Conservation (phyloP, 2,888 invertebrate genomes). For the Leptinotarsa peninsularis region DNA sequence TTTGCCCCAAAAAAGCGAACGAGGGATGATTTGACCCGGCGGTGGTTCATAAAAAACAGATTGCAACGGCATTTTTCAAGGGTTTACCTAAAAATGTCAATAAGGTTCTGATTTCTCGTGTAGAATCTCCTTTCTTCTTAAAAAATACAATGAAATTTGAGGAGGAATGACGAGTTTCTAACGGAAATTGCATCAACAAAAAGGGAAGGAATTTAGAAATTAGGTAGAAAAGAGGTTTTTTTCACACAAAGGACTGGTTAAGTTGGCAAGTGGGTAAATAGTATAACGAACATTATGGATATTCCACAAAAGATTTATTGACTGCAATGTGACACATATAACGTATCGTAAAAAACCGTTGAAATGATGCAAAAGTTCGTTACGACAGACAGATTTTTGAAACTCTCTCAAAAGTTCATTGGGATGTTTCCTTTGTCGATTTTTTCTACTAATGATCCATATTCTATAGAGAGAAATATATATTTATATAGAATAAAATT, state of each 20-base stretch:
- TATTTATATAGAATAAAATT: too few species aligned
- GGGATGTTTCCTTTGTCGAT: too few species aligned
- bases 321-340: background rate
- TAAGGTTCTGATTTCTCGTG: conserved; percentile 40
- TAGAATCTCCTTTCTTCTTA: conserved; percentile 29
- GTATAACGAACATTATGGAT: conserved; percentile 12
- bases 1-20: conserved; percentile 56
- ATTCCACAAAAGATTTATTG: background rate
- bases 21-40: conserved; percentile 18
- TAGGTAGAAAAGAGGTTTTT: conserved; percentile 16
- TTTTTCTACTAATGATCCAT: too few species aligned
- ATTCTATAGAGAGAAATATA: too few species aligned
- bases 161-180: conserved; percentile 36
- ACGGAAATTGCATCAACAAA: conserved; percentile 30
- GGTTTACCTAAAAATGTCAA: conserved; percentile 52
- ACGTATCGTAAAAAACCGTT: conserved; percentile 3
- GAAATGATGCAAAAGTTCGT: background rate
- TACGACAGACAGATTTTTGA: background rate
- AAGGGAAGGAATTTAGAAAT: conserved; percentile 30
- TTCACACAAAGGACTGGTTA: conserved; percentile 6
- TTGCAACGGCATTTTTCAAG: conserved; percentile 63
- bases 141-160: conserved; percentile 29
- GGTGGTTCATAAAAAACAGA: conserved; percentile 56
- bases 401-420: too few species aligned
- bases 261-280: background rate